Evolutionary conservation across 2,797 vertebrate genomes (phyloP), one percentile per base, ranked within the genome.

Genomic region (Alfaro cultratus): DNA sequence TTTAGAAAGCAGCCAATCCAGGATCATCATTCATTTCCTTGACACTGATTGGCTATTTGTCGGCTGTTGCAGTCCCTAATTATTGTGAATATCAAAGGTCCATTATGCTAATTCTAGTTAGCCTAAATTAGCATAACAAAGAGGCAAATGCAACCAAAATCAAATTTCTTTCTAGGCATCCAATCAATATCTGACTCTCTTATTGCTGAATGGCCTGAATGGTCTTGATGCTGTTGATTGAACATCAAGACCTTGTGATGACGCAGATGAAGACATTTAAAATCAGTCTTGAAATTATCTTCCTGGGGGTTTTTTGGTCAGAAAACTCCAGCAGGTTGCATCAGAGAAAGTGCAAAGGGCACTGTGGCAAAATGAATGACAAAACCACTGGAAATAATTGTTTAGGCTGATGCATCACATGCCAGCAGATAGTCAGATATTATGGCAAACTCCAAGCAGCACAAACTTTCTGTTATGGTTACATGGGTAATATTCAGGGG

Each of bases 351-450:
- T n/a, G 9, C 26, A 55, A 47, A 29, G 12, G 11, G 39, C 2
- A 6, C 3, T 11, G 5, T 43, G 46, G 34, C 34, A 68, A 26
- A 8, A 77, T 45, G 74, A 84, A 76, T 57, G 2, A 51, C 7
- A 45, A 83, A 86, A 87, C 34, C 80, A 87, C 79, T 71, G 47
- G 43, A 49, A 70, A 80, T 62, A 84, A 92, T 84, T 15, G 73
- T 39, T 83, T 82, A 74, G 41, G 31, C 47, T 62, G 55, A 57
- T 73, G 70, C 34, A 26, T 92, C 87, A 92, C 83, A 91, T 86
- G 87, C 16, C 45, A 9, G 23, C 79, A 46, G 18, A 72, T 41
- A 31, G 49, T 31, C 72, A 51, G 74, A 78, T 46, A 80, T 64
- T 26, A 4, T 49, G 64, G 80, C 70, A 12, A 49, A 62, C 64